These are phyloP conservation scores for Nysson spinosus DNA, from an alignment of 2,888 invertebrate species.

Conservation along the genomic window DNA sequence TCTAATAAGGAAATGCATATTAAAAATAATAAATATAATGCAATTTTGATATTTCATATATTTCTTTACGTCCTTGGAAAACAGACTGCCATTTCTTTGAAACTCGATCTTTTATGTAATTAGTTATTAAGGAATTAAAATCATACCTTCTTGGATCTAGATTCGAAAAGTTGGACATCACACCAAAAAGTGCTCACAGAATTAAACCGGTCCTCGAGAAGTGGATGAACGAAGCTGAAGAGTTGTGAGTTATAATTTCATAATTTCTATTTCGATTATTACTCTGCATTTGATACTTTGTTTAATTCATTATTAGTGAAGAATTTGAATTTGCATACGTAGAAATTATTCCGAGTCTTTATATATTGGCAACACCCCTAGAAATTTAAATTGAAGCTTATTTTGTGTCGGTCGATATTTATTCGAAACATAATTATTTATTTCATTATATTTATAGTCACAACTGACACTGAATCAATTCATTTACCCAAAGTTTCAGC, in stretches of 20 bases:
- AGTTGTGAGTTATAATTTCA: conserved; percentile 83
- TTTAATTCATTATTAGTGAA: too few species aligned
- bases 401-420: too few species aligned
- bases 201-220: conserved; percentile 98
- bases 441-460: too few species aligned
- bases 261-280: conserved; percentile 1
- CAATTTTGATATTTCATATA: not conserved
- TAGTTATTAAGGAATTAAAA: conserved; percentile 26
- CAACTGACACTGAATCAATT: too few species aligned
- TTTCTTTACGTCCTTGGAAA: conserved; percentile 40
- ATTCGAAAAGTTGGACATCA: conserved; percentile 99
- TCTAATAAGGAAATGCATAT: too few species aligned
- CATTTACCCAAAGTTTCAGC: too few species aligned
- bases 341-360: too few species aligned
- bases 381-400: too few species aligned
- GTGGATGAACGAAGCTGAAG: conserved; percentile 99
- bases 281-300: not conserved
- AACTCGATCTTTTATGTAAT: too few species aligned
- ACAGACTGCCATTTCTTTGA: conserved; percentile 17
- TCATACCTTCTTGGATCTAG: conserved; percentile 83
- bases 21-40: conserved; percentile 24
- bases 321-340: too few species aligned
- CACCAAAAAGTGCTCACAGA: conserved; percentile 99
- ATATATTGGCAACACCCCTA: too few species aligned
- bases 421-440: too few species aligned